Base-by-base conservation (phyloP, 1,140 invertebrate genomes). In the Phortica variegata region DNA sequence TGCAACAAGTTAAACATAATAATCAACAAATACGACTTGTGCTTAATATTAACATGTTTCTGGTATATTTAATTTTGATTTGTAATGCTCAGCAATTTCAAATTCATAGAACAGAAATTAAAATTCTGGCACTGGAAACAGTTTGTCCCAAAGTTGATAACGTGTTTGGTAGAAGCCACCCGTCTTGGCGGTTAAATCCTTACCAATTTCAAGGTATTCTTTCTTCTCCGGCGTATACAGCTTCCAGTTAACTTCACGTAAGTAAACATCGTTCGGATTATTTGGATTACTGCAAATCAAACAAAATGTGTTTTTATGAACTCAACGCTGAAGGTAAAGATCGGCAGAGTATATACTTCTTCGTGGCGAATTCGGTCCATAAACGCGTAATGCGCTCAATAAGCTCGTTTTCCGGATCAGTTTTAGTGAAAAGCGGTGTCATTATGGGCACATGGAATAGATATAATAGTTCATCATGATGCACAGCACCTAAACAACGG, bases 401-500 rank as follows among this genome's bases (percentile, higher is more conserved):
- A 3, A 63, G 78, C 7, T 63, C 59, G 9, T 76, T 68, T 56
- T 82, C 81, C 0, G 78, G 74, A 58, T 80, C 77, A 15, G 49
- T 73, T 39, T 54, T 50, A 26, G 74, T 77, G 3, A 81, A 75
- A 8, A 65, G 47, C 0, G 78, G 77, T 16, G 78, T 66, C 3
- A 72, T 6, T 2, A 63, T 48, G 0, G 73, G 70, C 3, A 78
- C 77, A 44, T 77, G 77, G 50, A 84, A 84, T n/a, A 85, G 45
- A 55, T 86, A 85, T 21, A 84, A 72, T 2, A 84, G 68, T 52
- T 86, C 84, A 54, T 85, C 84, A 47, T 81, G 79, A 56, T 85
- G 83, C 3, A 78, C 77, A 2, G 80, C 78, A 3, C 83, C 83
- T 84, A 36, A 0, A 42, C n/a, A n/a, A n/a, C n/a, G n/a, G n/a